Conservation (phyloP, 2,113 vertebrate species). For the Panurus biarmicus region DNA sequence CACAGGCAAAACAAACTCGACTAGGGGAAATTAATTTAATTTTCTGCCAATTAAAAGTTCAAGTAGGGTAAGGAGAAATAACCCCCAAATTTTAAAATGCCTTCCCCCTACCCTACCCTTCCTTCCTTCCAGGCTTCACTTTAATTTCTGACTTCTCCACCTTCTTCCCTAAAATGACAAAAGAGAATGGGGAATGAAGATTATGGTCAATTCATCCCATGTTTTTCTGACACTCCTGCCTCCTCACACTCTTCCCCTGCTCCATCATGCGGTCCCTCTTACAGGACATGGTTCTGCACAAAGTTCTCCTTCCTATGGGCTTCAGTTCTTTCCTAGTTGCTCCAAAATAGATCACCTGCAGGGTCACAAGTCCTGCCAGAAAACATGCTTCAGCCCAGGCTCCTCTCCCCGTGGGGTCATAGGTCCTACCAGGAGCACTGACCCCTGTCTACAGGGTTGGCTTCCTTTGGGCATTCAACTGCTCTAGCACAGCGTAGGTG, state of each 20-base stretch:
- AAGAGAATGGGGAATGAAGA: neutral
- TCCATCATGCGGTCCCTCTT: neutral
- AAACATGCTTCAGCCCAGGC: neutral
- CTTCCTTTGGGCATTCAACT: neutral
- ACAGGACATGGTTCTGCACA: neutral
- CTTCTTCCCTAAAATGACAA: neutral
- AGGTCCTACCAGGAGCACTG: neutral
- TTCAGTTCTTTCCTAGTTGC: neutral
- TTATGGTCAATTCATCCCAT: neutral
- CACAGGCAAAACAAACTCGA: neutral
- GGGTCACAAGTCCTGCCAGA: neutral
- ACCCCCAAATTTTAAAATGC: neutral
- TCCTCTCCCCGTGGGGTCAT: neutral
- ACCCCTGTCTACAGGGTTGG: neutral
- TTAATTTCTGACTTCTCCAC: neutral
- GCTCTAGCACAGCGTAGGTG: rapidly evolving
- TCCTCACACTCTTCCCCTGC: neutral
- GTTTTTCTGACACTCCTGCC: neutral
- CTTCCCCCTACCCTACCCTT: neutral
- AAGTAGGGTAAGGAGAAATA: neutral
- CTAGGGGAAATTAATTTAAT: neutral
- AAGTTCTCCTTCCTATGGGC: neutral
- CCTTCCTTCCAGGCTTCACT: neutral
- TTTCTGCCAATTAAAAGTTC: neutral
- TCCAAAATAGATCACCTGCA: neutral